These are phyloP conservation scores for Orientallactaga sibirica DNA, from an alignment of 2,797 vertebrate genomes.

Conservation along the genomic window DNA sequence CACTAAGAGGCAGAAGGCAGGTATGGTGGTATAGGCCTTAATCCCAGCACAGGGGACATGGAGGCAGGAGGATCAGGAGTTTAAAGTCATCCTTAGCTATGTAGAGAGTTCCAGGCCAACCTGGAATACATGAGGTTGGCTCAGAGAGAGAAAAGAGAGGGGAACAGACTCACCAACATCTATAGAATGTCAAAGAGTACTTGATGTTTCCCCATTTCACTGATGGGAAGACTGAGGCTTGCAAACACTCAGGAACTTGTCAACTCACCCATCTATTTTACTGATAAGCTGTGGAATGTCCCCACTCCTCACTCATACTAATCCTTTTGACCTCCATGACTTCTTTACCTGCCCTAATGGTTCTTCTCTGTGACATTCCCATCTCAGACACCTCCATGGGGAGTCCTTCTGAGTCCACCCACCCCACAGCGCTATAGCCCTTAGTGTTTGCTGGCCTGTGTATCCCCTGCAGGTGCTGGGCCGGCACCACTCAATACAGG, in stretches of 20 bases:
- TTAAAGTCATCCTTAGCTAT: neutral
- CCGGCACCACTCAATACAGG: neutral
- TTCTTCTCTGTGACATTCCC: neutral
- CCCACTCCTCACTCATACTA: fast-evolving
- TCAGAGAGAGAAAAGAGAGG: neutral
- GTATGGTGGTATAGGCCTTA: neutral
- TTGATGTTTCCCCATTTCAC: constrained; percentile 6
- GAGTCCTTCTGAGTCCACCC: neutral
- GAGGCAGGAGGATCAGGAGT: neutral
- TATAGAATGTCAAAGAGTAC: neutral
- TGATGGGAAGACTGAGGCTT: constrained; percentile 27
- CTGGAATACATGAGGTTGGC: neutral
- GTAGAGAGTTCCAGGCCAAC: neutral
- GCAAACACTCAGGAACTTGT: neutral
- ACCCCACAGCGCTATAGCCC: neutral
- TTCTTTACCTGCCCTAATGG: neutral
- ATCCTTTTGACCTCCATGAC: neutral
- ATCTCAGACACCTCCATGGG: neutral
- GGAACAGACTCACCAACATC: neutral
- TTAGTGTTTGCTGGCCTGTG: neutral
- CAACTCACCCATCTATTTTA: neutral
- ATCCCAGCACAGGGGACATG: neutral
- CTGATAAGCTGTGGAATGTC: too few species aligned
- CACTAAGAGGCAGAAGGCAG: neutral
- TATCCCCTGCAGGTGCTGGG: neutral